These are phyloP conservation scores for Girardinus metallicus DNA, from an alignment of 2,797 vertebrate species.

Conservation along the genomic window DNA sequence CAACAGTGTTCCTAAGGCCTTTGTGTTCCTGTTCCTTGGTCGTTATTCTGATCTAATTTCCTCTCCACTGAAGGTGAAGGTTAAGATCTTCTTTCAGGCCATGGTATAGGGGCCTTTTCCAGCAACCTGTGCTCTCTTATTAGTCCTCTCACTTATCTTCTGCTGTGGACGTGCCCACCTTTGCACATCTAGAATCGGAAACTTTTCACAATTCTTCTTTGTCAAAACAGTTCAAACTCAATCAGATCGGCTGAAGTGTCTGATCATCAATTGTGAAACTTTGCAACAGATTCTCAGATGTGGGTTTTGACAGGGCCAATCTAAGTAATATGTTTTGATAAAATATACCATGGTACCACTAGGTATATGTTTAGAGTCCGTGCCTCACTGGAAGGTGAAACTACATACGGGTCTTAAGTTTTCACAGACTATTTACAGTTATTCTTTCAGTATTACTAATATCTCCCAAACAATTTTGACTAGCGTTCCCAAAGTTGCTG, in stretches of 20 bases:
- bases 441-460: background rate
- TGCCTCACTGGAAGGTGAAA: background rate
- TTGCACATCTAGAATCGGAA: background rate
- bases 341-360: background rate
- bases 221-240: background rate
- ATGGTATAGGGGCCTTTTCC: background rate
- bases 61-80: constrained; percentile 3
- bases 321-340: background rate
- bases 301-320: background rate
- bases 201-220: background rate
- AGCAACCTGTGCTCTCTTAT: background rate
- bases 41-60: constrained; percentile 1
- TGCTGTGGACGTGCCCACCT: background rate
- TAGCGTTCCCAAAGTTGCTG: background rate
- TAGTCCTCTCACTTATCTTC: background rate
- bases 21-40: background rate
- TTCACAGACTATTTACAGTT: background rate
- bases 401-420: background rate
- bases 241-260: background rate
- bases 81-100: background rate
- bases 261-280: background rate
- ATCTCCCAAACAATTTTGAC: background rate
- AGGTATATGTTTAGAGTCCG: background rate
- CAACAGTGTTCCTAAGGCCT: background rate
- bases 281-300: background rate